Base-by-base conservation (phyloP, 2,888 invertebrate genomes). In the Neria commutata region DNA sequence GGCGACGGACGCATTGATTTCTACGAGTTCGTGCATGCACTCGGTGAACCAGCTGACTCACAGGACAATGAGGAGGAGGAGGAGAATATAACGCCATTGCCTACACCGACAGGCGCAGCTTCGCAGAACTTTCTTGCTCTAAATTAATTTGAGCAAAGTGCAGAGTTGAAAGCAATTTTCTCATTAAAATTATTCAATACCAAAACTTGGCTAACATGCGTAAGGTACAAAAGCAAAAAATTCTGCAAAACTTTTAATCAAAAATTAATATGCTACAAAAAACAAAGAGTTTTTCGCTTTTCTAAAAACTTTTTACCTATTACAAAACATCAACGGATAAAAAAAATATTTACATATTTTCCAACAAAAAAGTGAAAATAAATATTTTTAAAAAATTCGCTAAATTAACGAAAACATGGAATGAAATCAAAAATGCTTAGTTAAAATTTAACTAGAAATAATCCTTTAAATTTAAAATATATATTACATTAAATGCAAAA, bases 1-100 rank as follows among this genome's bases (percentile, higher is more conserved):
- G 95, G 95, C 1, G 95, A 95, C 78, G 95, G 95, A 1, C 87
- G 94, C 66, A 95, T 95, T 73, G 94, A 95, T 82, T 95, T 95
- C 82, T 91, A 94, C 76, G 95, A 94, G 91, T 83, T 83, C 62
- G 94, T 91, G 2, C 88, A 92, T 72, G 93, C 94, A 0, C 84
- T 94, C 5, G 93, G 93, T 1, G 92, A 94, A 78, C 92, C 93
- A 0, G 91, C 91, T 76, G 91, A 92, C 71, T 89, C 89, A 24
- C 88, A 88, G 67, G 89, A 88, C 47, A 89, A 89, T 50, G 91
- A 91, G 37, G 92, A 91, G 33, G 89, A 89, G 37, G 87, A 87
- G 61, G 88, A 89, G 47, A 86, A 86, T 23, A 76, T 76, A 57
- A 78, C 78, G 58, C 81, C 81, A 67, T 70, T 81, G 67, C 80